Evolutionary conservation across 2,888 invertebrate genomes (phyloP).

Genomic region (Ctenicera cuprea): DNA sequence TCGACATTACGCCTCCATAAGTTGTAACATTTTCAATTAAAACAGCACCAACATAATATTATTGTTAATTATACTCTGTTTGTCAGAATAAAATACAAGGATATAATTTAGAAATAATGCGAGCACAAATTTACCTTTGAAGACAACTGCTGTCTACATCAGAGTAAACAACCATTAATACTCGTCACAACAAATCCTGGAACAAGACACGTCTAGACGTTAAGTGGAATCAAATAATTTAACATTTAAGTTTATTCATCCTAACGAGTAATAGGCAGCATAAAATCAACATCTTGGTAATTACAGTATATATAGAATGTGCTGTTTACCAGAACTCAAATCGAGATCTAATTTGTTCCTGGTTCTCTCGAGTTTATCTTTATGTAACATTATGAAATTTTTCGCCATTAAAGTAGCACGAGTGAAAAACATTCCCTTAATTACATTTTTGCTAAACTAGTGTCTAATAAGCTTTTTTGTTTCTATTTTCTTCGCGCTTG

Average conservation of each 20-base stretch:
- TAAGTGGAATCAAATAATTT: slow-evolving; percentile 30
- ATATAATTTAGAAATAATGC: not conserved
- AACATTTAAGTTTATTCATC: slow-evolving; percentile 4
- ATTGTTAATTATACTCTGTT: no score
- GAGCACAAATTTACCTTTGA: not conserved
- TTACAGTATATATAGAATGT: no score
- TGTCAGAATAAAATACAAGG: not conserved
- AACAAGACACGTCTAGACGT: slow-evolving; percentile 19
- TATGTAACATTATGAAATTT: no score
- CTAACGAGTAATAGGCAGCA: not conserved
- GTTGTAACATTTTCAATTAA: not conserved
- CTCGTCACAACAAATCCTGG: slow-evolving; percentile 26
- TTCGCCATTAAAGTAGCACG: no score
- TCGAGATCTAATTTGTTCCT: no score
- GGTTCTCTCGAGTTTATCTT: no score
- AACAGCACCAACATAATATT: not conserved
- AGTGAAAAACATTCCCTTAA: no score
- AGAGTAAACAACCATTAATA: slow-evolving; percentile 23
- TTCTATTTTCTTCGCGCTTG: no score
- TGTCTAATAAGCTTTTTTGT: no score
- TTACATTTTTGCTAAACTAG: no score
- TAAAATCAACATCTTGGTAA: slow-evolving; percentile 6
- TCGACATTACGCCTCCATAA: not conserved
- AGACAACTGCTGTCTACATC: slow-evolving; percentile 8
- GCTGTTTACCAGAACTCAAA: not conserved